Evolutionary conservation across 2,888 invertebrate species (phyloP), one percentile per base, ranked within the genome.

Genomic region (Plebejus anna): DNA sequence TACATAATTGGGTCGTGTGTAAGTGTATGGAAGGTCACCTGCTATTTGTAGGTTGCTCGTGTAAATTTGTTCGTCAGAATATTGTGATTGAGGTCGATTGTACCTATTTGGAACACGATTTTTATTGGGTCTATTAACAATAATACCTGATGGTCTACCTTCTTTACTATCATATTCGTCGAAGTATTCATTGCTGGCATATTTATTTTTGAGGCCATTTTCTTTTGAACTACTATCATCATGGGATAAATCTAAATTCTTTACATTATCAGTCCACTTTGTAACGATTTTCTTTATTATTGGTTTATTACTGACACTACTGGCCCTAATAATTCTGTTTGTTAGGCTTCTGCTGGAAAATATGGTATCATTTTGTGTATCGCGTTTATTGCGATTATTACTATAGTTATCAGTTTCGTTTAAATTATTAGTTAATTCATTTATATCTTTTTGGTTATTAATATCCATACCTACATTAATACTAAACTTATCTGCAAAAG

Each of bases 251-350:
- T 94, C 87, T 79, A 94, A 84, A 79, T 93, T 86, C 80, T 91
- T 92, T 1, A 92, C 90, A 80, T 89, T 88, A 79, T 94, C 94
- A 0, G 90, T 91, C 95, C 94, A 95, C 86, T 94, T 94, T 0
- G 94, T 95, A 1, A 94, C 80, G 4, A 95, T 88, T 85, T 92
- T 94, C 85, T 84, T 88, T 38, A 92, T 94, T 9, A 84, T 79
- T n/a, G 90, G 87, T 81, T 87, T 92, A 77, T 83, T 86, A 78
- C 79, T 85, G 79, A 22, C n/a, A 22, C 71, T 71, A 71, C 28
- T 73, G 51, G 13, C 13, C 47, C 42, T 73, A 47, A 6, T 16
- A 73, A 36, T 16, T 2, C 51, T 73, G 5, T 51, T 73, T 4
- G 6, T 55, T 32, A 51, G 38, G 0, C 5, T 28, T 51, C 28